Evolutionary conservation across 1,140 invertebrate species (phyloP).

Genomic region (Eubasilissa regina): DNA sequence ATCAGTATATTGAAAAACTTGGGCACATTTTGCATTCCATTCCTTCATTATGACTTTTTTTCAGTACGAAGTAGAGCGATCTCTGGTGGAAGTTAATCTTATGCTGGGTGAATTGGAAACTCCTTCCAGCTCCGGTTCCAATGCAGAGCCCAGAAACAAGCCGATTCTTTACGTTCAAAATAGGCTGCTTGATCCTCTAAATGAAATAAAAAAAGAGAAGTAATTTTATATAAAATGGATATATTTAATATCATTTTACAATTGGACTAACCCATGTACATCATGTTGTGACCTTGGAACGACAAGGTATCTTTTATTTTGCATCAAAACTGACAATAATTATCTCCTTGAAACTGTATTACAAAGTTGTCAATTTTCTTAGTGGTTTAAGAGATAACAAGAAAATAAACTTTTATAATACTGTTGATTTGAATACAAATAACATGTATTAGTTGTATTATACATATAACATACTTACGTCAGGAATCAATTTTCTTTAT

Average conservation of each 20-base stretch:
- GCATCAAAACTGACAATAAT: no score
- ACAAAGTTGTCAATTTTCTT: no score
- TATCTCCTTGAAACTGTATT: no score
- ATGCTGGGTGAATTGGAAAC: not conserved
- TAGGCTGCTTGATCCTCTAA: not conserved
- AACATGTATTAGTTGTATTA: no score
- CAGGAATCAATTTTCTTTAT: no score
- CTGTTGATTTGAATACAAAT: no score
- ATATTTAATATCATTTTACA: not conserved
- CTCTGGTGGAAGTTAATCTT: constrained; percentile 2
- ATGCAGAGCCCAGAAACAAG: not conserved
- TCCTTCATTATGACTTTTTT: not conserved
- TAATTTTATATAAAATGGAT: not conserved
- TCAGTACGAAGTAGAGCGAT: not conserved
- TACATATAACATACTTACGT: no score
- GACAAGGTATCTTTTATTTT: not conserved
- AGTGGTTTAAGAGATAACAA: no score
- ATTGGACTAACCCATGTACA: not conserved
- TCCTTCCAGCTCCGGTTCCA: not conserved
- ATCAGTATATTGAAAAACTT: no score
- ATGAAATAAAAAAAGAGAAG: not conserved
- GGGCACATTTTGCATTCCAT: no score
- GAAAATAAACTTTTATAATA: no score
- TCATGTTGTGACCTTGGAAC: not conserved
- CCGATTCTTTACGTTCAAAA: not conserved